Evolutionary conservation across 2,797 vertebrate genomes (phyloP).

Genomic region (Squalus acanthias): DNA sequence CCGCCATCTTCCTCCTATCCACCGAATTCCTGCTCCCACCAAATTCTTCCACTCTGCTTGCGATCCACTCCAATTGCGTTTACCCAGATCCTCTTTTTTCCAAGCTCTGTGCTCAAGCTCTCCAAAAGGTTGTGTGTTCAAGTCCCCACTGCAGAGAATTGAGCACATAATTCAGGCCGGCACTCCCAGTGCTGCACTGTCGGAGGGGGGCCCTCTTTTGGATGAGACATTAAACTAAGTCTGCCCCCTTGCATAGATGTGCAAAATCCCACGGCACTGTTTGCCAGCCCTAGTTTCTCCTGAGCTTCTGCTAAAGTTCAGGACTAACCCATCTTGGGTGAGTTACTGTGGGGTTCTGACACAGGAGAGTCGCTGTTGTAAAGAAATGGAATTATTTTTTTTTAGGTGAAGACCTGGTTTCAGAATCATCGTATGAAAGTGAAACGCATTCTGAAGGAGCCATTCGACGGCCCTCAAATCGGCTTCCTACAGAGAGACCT

Average conservation of each 20-base stretch:
- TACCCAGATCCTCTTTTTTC: too few species aligned
- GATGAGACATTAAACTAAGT: not conserved
- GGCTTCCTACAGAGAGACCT: not conserved
- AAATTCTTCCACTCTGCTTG: too few species aligned
- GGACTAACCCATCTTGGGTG: too few species aligned
- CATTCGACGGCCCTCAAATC: not conserved
- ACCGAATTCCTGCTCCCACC: too few species aligned
- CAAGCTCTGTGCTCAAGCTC: too few species aligned
- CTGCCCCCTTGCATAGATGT: too few species aligned
- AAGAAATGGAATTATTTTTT: not conserved
- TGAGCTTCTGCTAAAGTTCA: not conserved
- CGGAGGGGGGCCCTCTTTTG: not conserved
- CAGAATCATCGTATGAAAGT: constrained; percentile 24
- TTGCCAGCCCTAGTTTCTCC: not conserved
- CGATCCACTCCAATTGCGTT: too few species aligned
- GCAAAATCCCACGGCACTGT: too few species aligned
- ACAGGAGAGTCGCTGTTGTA: not conserved
- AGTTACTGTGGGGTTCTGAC: not conserved
- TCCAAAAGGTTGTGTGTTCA: too few species aligned
- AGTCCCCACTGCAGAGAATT: not conserved
- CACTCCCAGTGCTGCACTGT: not conserved
- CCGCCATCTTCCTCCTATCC: too few species aligned
- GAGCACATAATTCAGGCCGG: not conserved
- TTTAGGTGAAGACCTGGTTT: constrained; percentile 31
- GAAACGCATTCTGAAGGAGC: not conserved